A percentile compares a stretch with the other conserved stretches of the same genome.
These are phyloP conservation scores for Semnornis frantzii DNA, from an alignment of 2,113 vertebrate species.

Conservation along the genomic window DNA sequence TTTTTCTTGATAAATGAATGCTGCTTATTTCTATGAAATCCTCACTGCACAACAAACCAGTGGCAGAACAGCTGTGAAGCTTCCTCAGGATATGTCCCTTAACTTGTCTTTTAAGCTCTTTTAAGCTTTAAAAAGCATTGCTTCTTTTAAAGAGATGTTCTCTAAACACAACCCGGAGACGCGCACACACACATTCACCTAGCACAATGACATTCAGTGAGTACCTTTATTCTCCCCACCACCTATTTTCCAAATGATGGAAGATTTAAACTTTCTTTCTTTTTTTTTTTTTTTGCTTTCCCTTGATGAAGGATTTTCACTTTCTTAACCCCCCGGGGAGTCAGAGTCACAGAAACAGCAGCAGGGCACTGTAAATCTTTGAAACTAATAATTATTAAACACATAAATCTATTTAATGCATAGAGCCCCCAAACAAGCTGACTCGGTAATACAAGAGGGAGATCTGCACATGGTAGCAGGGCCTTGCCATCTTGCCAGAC, in stretches of 20 bases:
- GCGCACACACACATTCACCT: background rate
- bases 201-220: background rate
- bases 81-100: background rate
- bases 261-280: conserved; percentile 58
- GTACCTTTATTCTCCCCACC: background rate
- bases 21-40: background rate
- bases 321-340: background rate
- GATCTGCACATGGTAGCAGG: background rate
- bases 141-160: background rate
- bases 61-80: background rate
- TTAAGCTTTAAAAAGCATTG: background rate
- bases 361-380: conserved; percentile 40
- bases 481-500: background rate
- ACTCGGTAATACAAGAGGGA: background rate
- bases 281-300: background rate
- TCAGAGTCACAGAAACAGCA: conserved; percentile 10
- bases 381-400: conserved; percentile 67
- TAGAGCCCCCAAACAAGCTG: background rate
- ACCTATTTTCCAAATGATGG: conserved; percentile 4
- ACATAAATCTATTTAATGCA: conserved; percentile 58
- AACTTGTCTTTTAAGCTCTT: background rate
- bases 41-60: background rate
- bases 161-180: background rate
- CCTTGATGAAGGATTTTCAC: conserved; percentile 35
- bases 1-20: background rate